Conservation (phyloP, 2,113 vertebrate genomes). For the Paramormyrops kingsleyae region DNA sequence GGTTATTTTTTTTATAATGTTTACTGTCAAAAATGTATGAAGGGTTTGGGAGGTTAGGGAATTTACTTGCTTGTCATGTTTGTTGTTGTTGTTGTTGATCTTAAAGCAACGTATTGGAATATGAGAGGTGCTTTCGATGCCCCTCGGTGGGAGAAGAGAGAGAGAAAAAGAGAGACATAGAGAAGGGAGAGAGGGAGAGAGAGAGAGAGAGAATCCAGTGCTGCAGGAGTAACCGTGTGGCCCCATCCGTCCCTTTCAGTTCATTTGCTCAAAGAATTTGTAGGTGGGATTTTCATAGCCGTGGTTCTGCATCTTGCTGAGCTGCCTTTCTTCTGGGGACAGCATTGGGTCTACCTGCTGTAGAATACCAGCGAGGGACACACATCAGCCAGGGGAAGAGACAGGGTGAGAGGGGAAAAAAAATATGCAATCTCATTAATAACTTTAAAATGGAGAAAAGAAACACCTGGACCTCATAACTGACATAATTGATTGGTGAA, state of each 20-base stretch:
- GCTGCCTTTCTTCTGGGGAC: constrained; percentile 70
- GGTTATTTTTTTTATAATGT: background rate
- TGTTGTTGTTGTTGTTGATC: background rate
- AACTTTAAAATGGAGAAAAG: background rate
- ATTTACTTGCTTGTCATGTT: background rate
- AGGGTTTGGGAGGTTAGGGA: background rate
- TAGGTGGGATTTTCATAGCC: constrained; percentile 77
- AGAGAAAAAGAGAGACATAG: background rate
- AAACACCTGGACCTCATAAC: background rate
- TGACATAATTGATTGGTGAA: background rate
- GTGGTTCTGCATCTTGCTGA: constrained; percentile 77
- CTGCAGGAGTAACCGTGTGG: constrained; percentile 40
- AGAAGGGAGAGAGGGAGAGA: background rate
- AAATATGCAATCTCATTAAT: background rate
- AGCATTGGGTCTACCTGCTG: constrained; percentile 73
- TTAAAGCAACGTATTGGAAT: background rate
- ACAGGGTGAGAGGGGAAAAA: background rate
- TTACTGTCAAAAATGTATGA: background rate
- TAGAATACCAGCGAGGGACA: background rate
- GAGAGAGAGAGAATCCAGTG: constrained; percentile 17
- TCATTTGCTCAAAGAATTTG: constrained; percentile 79
- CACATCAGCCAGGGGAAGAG: constrained; percentile 9
- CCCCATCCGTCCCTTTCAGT: constrained; percentile 53
- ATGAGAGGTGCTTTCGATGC: constrained; percentile 1
- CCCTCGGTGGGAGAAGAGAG: background rate